phyloP scores from a whole-genome alignment of 2,113 vertebrate species.

The Pseudopodoces humilis region DNA sequence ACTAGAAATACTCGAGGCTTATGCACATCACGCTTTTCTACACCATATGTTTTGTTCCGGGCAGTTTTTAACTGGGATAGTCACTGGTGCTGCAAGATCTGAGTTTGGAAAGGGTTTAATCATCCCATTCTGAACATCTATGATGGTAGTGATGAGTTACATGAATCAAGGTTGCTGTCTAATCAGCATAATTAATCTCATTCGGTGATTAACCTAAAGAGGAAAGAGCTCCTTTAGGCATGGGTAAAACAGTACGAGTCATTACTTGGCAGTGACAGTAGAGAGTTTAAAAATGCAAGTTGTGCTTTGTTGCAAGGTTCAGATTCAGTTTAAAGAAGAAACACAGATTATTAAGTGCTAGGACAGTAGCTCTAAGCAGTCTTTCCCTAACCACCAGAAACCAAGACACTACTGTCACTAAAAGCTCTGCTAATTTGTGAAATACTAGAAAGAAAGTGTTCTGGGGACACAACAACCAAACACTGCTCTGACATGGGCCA shows the following conservation, averaged over 20 bases:
- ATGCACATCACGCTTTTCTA: not conserved
- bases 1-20: not conserved
- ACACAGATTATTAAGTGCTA: not conserved
- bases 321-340: not conserved
- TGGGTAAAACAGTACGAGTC: not conserved
- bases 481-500: not conserved
- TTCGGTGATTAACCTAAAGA: not conserved
- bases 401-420: not conserved
- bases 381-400: not conserved
- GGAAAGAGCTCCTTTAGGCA: slow-evolving; percentile 26
- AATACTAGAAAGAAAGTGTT: not conserved
- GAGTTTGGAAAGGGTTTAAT: not conserved
- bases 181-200: slow-evolving; percentile 37
- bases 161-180: not conserved
- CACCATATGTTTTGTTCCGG: not conserved
- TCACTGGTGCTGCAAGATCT: not conserved
- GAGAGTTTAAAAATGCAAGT: not conserved
- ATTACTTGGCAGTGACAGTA: not conserved
- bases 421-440: not conserved
- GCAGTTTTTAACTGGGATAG: not conserved
- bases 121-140: not conserved
- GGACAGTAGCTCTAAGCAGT: not conserved
- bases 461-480: not conserved
- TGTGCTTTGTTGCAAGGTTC: not conserved
- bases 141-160: not conserved